Evolutionary conservation across 1,140 invertebrate species (phyloP), one percentile per base, ranked within the genome.

Genomic region (Physella acuta): DNA sequence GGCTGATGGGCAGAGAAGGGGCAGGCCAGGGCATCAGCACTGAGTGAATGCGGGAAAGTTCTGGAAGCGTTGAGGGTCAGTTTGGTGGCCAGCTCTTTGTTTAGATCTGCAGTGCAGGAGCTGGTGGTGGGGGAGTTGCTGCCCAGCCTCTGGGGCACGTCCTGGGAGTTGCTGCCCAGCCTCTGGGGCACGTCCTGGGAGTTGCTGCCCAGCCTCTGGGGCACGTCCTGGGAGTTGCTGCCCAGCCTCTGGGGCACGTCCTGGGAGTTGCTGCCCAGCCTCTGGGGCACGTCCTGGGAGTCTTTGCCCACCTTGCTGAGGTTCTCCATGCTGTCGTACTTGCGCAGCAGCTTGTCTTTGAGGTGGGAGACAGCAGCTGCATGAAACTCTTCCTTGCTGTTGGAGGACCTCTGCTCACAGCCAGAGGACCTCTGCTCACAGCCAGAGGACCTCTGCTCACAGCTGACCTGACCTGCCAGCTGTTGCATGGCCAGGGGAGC

Each of bases 341-440:
- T 79, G n/a, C 76, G 66, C 67, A 81, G 61, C n/a, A 81, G 65
- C 69, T 81, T 81, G 68, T 81, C 79, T 39, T 81, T 81, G 24
- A 81, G 70, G 59, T 79, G 71, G 17, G 73, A 75, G 53, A 79
- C 76, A 14, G 79, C 75, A 1, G 73, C 70, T 14, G 73, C 73
- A 72, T 81, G 79, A 28, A 81, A 71, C 44, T 76, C 73, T 26
- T 78, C 76, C 34, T 75, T 75, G 3, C 37, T 63, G 55, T 68
- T 67, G 24, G 53, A 52, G 20, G 24, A 36, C 16, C 14, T 44
- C n/a, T 71, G 55, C 24, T 52, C 37, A 3, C 17, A 36, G 24
- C n/a, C 56, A 52, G 8, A 3, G 0, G 2, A 60, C n/a, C 26
- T 4, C 24, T 69, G 44, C n/a, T n/a, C n/a, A n/a, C n/a, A n/a